Evolutionary conservation across 2,797 vertebrate genomes (phyloP), one percentile per base, ranked within the genome.

Genomic region (Phrynocephalus vlangalii): DNA sequence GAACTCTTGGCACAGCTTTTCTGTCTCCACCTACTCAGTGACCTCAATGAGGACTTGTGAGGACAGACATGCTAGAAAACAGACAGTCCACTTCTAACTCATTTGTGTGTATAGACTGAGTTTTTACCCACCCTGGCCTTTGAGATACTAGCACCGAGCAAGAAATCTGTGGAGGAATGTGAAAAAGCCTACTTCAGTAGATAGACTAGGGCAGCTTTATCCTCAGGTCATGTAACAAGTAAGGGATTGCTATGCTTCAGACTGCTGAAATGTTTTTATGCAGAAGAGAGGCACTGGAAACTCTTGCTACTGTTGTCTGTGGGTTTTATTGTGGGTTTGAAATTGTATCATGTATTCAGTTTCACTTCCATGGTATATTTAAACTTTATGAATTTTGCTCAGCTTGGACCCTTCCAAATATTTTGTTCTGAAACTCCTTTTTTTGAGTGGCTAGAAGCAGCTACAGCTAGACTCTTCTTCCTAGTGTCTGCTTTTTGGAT

Each of bases 11-110:
- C 86, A 86, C 33, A 0, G 0, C 50, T 66, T 72, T 33, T 82
- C 90, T 33, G 2, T 87, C 82, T 70, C 81, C 0, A 0, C 28
- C 83, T 89, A 16, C 86, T 84, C 0, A 0, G 87, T 84, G 91
- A 90, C 83, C 90, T 93, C 94, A 87, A 66, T 77, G 88, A 86
- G 89, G 93, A 60, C 90, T 89, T 91, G 68, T 90, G 91, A 95
- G 94, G 92, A 95, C 94, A 91, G 83, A 76, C 85, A 76, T 90
- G 90, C 86, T 79, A 77, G 89, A 78, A 88, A 94, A 81, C 88
- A 91, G 86, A 77, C 88, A 87, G 70, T 44, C 70, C 72, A 85
- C 84, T 89, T 82, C 18, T 73, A 11, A 79, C 28, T 75, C 75
- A 5, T 63, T 48, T 6, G 6, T 30, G 11, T 11, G 20, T 72